These are phyloP conservation scores for Synergus japonicus DNA, from an alignment of 2,888 invertebrate species.

Conservation along the genomic window DNA sequence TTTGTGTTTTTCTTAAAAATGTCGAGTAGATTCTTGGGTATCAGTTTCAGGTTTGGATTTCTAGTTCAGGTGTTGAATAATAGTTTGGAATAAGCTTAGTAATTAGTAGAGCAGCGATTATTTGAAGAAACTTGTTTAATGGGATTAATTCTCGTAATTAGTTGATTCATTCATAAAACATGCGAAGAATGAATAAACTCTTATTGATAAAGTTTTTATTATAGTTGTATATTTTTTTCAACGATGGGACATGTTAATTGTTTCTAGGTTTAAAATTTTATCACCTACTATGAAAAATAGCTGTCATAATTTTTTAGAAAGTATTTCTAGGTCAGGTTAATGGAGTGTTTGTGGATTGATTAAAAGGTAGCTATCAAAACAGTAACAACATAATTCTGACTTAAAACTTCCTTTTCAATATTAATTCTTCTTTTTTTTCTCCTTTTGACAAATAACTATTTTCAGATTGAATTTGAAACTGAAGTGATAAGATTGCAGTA, in stretches of 20 bases:
- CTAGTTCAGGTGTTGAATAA: background rate
- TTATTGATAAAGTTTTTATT: background rate
- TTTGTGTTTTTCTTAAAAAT: constrained; percentile 1
- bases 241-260: background rate
- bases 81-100: background rate
- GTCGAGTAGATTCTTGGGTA: background rate
- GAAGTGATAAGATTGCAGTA: background rate
- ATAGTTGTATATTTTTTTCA: background rate
- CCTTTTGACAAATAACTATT: background rate
- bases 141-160: constrained; percentile 13
- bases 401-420: background rate
- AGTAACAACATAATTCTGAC: background rate
- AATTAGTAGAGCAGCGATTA: background rate
- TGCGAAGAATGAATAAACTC: background rate
- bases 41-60: background rate
- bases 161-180: constrained; percentile 12
- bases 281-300: background rate
- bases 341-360: background rate
- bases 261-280: background rate
- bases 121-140: constrained; percentile 13
- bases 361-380: background rate
- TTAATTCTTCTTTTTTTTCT: background rate
- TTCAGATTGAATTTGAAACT: background rate
- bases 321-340: background rate
- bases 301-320: background rate